These are phyloP conservation scores for Meta bourneti DNA, from an alignment of 2,888 invertebrate genomes.

Conservation along the genomic window DNA sequence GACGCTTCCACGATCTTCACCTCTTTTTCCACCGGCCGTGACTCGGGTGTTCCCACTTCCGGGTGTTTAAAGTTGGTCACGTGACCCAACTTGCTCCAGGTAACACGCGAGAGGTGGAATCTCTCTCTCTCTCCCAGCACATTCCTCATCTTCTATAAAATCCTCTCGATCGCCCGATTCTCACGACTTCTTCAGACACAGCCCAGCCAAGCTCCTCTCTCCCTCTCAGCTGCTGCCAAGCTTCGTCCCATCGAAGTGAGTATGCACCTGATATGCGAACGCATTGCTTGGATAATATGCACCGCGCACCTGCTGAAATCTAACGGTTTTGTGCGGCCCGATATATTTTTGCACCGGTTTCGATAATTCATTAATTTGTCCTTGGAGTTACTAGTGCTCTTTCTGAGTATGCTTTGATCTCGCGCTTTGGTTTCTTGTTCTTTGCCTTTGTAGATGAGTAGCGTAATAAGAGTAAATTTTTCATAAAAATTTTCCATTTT, in stretches of 20 bases:
- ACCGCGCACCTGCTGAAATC: too few relatives aligned
- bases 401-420: too few relatives aligned
- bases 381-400: too few relatives aligned
- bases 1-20: conserved; percentile 63
- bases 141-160: conserved; percentile 63
- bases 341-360: too few relatives aligned
- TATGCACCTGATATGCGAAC: not conserved
- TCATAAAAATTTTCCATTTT: too few relatives aligned
- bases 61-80: conserved; percentile 58
- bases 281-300: too few relatives aligned
- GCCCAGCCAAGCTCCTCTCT: not conserved
- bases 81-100: conserved; percentile 56
- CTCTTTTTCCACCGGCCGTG: conserved; percentile 58
- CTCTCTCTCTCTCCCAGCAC: not conserved
- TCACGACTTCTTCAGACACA: not conserved
- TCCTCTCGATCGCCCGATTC: not conserved
- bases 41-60: conserved; percentile 54
- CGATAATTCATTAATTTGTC: too few relatives aligned
- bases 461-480: too few relatives aligned
- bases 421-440: too few relatives aligned
- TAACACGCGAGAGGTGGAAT: conserved; percentile 25
- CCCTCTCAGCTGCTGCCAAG: not conserved
- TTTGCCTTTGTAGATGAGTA: too few relatives aligned
- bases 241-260: not conserved
- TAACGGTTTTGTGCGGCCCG: too few relatives aligned